phyloP scores from a whole-genome alignment of 1,140 invertebrate genomes.

The Phortica variegata region DNA sequence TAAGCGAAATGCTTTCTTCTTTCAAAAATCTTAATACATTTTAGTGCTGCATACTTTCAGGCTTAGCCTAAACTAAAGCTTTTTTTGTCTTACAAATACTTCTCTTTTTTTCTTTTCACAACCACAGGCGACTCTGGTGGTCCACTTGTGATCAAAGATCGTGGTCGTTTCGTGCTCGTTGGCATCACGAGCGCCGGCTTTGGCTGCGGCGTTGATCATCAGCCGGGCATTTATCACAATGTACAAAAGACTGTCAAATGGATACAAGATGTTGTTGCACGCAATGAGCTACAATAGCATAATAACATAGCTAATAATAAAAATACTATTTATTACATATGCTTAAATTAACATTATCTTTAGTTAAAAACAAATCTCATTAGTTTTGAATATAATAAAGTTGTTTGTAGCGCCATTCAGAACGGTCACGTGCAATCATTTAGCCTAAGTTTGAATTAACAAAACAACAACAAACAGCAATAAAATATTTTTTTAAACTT shows the following conservation, averaged over 20 bases:
- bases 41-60: slow-evolving; percentile 25
- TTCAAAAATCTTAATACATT: too few relatives aligned
- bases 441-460: too few relatives aligned
- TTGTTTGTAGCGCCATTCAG: too few relatives aligned
- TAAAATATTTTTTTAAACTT: too few relatives aligned
- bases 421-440: too few relatives aligned
- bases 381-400: too few relatives aligned
- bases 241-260: slow-evolving; percentile 70
- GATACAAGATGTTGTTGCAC: slow-evolving; percentile 62
- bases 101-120: slow-evolving; percentile 10
- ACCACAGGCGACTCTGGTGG: slow-evolving; percentile 85
- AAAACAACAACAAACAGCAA: too few relatives aligned
- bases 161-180: slow-evolving; percentile 72
- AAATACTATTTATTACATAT: slow-evolving; percentile 7
- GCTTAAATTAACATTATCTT: slow-evolving; percentile 1
- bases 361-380: slow-evolving; percentile 30
- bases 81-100: not conserved
- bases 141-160: slow-evolving; percentile 67
- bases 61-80: slow-evolving; percentile 5
- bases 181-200: slow-evolving; percentile 86
- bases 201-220: slow-evolving; percentile 80
- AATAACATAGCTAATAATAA: slow-evolving; percentile 3
- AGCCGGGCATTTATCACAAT: slow-evolving; percentile 84
- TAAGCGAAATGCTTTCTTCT: too few relatives aligned
- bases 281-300: slow-evolving; percentile 38